These are phyloP conservation scores for Coendou prehensilis DNA, from an alignment of 2,797 vertebrate genomes.

Conservation along the genomic window DNA sequence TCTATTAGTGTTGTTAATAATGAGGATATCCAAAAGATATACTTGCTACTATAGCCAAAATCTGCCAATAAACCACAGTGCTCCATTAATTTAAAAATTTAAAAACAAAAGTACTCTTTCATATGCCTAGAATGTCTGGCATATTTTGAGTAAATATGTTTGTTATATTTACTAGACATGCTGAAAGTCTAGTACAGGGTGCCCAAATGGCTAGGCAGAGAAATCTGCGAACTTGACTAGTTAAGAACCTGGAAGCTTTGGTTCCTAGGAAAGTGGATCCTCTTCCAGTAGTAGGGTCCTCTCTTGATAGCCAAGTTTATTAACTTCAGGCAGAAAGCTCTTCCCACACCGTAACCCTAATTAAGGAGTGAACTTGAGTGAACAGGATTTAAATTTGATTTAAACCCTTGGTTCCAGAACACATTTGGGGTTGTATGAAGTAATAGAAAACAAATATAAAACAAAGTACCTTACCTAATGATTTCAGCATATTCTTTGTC, in stretches of 20 bases:
- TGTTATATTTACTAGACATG: neutral
- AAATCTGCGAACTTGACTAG: neutral
- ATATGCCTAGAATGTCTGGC: neutral
- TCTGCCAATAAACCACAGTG: neutral
- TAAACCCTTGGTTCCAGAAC: conserved; percentile 6
- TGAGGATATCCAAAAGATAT: neutral
- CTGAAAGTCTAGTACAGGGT: neutral
- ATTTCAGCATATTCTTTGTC: conserved; percentile 99
- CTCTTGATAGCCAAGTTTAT: neutral
- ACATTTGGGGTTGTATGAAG: conserved; percentile 15
- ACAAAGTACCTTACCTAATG: conserved; percentile 92
- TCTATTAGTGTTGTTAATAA: neutral
- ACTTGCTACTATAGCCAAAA: conserved; percentile 5
- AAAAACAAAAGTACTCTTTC: conserved; percentile 29
- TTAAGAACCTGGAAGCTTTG: conserved; percentile 4
- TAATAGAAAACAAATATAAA: conserved; percentile 42
- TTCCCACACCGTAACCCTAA: conserved; percentile 1
- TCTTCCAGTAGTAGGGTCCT: neutral
- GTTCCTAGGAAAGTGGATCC: conserved; percentile 27
- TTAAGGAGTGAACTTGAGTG: neutral
- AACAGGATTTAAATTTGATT: neutral
- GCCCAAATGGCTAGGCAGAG: neutral
- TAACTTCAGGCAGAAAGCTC: conserved; percentile 5
- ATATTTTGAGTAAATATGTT: neutral
- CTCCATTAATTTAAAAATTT: conserved; percentile 11